A percentile compares a stretch with the other conserved stretches of the same genome.
phyloP scores from a whole-genome alignment of 1,140 invertebrate genomes.

The Anoplophora glabripennis region DNA sequence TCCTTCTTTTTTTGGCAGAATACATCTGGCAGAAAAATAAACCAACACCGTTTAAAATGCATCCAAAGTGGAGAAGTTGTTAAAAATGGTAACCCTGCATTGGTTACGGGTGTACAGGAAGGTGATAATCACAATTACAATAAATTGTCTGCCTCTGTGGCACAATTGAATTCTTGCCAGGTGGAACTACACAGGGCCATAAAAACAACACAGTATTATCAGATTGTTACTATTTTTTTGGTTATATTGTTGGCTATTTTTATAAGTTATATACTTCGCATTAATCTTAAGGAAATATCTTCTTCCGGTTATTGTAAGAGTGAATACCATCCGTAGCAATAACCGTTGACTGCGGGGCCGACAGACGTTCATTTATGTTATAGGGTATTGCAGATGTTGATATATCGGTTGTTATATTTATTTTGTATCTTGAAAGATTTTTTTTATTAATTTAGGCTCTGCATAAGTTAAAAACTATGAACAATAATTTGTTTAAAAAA shows the following conservation, averaged over 20 bases:
- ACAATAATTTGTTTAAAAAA: not conserved
- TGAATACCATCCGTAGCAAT: constrained; percentile 32
- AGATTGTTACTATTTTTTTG: constrained; percentile 30
- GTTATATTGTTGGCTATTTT: constrained; percentile 29
- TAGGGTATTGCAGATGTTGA: constrained; percentile 17
- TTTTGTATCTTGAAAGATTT: constrained; percentile 20
- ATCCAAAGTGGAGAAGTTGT: constrained; percentile 39
- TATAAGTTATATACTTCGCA: constrained; percentile 20
- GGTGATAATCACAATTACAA: constrained; percentile 21
- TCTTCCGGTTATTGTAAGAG: constrained; percentile 15
- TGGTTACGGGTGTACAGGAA: constrained; percentile 10
- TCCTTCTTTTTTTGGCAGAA: constrained; percentile 36
- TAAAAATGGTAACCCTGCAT: constrained; percentile 34
- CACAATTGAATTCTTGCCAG: constrained; percentile 32
- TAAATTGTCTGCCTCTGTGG: constrained; percentile 26
- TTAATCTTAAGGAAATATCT: constrained; percentile 7
- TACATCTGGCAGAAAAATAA: constrained; percentile 42
- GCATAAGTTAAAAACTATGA: not conserved
- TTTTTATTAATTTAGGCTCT: not conserved
- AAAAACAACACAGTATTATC: constrained; percentile 30
- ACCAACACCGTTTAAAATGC: constrained; percentile 53
- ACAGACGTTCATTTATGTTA: constrained; percentile 22
- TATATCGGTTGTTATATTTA: constrained; percentile 24
- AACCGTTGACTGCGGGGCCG: constrained; percentile 26
- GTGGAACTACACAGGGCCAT: constrained; percentile 29